These are phyloP conservation scores for Proteles cristata DNA, from an alignment of 2,113 vertebrate species.

Conservation along the genomic window DNA sequence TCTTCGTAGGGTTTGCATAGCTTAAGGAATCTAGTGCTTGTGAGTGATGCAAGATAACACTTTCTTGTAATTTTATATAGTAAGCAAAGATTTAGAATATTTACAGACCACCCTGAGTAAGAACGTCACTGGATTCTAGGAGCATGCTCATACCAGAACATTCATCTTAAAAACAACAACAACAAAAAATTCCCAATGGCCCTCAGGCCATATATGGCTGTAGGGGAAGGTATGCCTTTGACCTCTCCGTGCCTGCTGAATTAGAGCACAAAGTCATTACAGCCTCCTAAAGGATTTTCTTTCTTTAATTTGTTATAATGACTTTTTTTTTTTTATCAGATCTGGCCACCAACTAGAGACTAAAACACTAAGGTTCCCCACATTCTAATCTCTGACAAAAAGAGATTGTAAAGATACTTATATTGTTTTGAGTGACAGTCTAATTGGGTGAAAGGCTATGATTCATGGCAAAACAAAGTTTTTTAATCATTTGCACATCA, in stretches of 20 bases:
- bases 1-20: conserved; percentile 35
- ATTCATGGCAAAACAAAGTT: not conserved
- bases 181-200: conserved; percentile 66
- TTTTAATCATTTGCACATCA: not conserved
- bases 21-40: conserved; percentile 65
- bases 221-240: conserved; percentile 78
- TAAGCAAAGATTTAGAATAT: conserved; percentile 84
- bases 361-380: not conserved
- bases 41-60: conserved; percentile 76
- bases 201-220: conserved; percentile 82
- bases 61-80: conserved; percentile 80
- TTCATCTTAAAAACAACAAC: conserved; percentile 76
- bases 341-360: not conserved
- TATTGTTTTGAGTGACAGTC: not conserved
- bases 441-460: not conserved
- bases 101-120: conserved; percentile 85
- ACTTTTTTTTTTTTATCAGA: conserved; percentile 45
- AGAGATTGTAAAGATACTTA: not conserved
- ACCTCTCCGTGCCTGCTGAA: conserved; percentile 71
- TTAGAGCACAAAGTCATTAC: conserved; percentile 22
- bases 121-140: conserved; percentile 77
- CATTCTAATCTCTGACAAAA: conserved; percentile 31
- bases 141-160: conserved; percentile 83
- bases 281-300: conserved; percentile 41
- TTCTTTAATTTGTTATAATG: conserved; percentile 58